Evolutionary conservation across 1,140 invertebrate genomes (phyloP).

Genomic region (Apis mellifera): DNA sequence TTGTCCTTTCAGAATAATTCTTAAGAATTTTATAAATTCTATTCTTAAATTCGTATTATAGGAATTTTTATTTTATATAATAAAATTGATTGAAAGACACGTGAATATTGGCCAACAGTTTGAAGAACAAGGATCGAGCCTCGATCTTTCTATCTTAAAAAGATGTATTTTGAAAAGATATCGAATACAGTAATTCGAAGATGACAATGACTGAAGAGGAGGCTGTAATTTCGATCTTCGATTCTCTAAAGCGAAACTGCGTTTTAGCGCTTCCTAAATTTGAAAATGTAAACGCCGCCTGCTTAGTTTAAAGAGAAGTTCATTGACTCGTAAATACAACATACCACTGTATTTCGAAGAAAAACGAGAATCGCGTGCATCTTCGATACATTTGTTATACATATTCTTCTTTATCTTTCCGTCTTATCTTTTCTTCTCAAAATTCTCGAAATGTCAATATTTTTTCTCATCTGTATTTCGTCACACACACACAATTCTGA

Average conservation of each 20-base stretch:
- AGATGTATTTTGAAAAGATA: too few relatives aligned
- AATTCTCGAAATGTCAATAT: not conserved
- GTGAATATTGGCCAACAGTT: too few relatives aligned
- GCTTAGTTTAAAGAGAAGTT: conserved; percentile 17
- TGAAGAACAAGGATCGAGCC: too few relatives aligned
- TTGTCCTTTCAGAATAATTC: too few relatives aligned
- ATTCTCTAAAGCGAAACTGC: not conserved
- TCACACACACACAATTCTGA: not conserved
- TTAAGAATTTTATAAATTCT: too few relatives aligned
- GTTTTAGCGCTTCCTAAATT: conserved; percentile 1
- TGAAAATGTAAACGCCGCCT: conserved; percentile 17
- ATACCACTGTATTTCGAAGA: not conserved
- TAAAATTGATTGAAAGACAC: not conserved
- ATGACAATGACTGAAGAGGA: too few relatives aligned
- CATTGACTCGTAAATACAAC: conserved; percentile 23
- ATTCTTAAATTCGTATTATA: too few relatives aligned
- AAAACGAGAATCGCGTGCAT: not conserved
- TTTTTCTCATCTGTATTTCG: not conserved
- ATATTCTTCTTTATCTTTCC: not conserved
- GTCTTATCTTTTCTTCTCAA: not conserved
- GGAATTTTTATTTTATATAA: not conserved
- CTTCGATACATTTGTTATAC: not conserved
- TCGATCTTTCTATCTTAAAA: too few relatives aligned
- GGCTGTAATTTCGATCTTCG: too few relatives aligned
- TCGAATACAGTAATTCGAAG: too few relatives aligned